Evolutionary conservation across 2,888 invertebrate genomes (phyloP).

Genomic region (Agrotis puta): DNA sequence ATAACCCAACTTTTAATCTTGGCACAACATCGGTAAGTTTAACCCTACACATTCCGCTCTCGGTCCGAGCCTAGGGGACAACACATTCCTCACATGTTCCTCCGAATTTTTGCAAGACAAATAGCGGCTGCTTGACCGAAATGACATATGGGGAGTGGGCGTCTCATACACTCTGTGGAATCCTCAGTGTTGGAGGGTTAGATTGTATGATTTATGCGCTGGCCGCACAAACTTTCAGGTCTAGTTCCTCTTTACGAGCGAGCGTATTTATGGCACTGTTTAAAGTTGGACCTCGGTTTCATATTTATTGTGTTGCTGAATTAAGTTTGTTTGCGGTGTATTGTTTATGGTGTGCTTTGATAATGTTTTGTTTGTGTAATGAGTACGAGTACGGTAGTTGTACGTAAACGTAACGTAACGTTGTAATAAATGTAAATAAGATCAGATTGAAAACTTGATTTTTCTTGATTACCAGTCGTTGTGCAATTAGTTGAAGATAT

Average conservation of each 20-base stretch:
- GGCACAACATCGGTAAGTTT: constrained; percentile 62
- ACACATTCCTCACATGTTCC: constrained; percentile 84
- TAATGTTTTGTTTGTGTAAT: constrained; percentile 39
- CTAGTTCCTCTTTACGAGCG: constrained; percentile 79
- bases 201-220: constrained; percentile 76
- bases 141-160: constrained; percentile 86
- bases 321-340: constrained; percentile 65
- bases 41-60: constrained; percentile 75
- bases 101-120: constrained; percentile 89
- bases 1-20: constrained; percentile 66
- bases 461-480: background rate
- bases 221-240: constrained; percentile 72
- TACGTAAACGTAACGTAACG: too few relatives aligned
- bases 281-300: constrained; percentile 74
- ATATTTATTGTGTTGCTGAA: constrained; percentile 73
- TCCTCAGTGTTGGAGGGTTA: constrained; percentile 73
- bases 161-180: constrained; percentile 82
- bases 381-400: background rate
- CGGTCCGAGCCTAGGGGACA: constrained; percentile 69
- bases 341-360: constrained; percentile 47
- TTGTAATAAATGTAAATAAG: too few relatives aligned
- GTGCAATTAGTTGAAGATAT: background rate
- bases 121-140: constrained; percentile 85
- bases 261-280: constrained; percentile 81
- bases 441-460: background rate